Conservation (phyloP, 2,113 vertebrate species). For the Tenebrosternarchus preto region DNA sequence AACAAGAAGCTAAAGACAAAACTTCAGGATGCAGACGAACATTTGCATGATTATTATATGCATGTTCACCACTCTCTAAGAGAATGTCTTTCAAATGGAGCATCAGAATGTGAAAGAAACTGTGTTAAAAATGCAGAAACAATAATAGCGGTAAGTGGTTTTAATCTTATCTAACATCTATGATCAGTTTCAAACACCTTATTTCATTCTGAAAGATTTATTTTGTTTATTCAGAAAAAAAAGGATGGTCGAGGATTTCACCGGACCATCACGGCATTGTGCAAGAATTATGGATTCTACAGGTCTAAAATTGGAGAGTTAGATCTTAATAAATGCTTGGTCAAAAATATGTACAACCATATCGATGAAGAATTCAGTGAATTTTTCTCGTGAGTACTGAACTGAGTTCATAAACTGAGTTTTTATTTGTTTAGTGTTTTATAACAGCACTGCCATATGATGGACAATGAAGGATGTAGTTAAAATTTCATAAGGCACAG, state of each 20-base stretch:
- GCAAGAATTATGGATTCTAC: constrained; percentile 14
- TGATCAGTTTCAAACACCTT: not conserved
- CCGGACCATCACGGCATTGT: constrained; percentile 6
- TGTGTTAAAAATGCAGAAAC: constrained; percentile 1
- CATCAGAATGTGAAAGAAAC: not conserved
- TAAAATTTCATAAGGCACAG: no score
- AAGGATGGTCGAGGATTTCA: constrained; percentile 15
- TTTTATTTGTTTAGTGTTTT: not conserved
- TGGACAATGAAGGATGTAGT: no score
- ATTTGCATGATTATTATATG: not conserved
- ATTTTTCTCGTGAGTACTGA: constrained; percentile 3
- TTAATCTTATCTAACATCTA: not conserved
- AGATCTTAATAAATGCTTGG: constrained; percentile 1
- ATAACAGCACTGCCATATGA: not conserved
- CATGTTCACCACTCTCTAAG: not conserved
- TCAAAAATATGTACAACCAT: not conserved
- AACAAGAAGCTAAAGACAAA: no score
- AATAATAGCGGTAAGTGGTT: not conserved
- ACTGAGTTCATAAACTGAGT: not conserved
- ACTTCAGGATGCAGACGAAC: no score
- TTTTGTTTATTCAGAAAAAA: not conserved
- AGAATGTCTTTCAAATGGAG: constrained; percentile 21
- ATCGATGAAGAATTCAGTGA: not conserved
- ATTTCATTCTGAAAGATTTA: not conserved
- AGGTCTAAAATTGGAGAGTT: not conserved